These are phyloP conservation scores for Callospermophilus lateralis DNA, from an alignment of 2,113 vertebrate species.

Conservation along the genomic window DNA sequence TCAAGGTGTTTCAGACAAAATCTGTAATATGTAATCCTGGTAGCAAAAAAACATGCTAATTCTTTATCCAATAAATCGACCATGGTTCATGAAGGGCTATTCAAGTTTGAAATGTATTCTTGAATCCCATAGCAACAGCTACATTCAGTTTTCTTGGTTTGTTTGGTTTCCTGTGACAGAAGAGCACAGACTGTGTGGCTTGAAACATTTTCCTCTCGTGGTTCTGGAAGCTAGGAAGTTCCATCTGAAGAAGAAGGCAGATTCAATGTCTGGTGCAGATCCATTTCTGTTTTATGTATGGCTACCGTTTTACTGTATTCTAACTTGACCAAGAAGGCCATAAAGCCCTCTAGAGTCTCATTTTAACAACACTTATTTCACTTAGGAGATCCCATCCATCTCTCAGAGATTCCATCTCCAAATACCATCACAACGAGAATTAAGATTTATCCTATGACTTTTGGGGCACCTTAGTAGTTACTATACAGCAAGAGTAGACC, in stretches of 20 bases:
- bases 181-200: not conserved
- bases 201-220: not conserved
- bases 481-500: not conserved
- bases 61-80: not conserved
- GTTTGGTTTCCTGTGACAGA: not conserved
- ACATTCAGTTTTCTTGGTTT: not conserved
- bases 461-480: too few relatives aligned
- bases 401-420: not conserved
- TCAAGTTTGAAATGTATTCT: not conserved
- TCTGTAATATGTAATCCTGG: not conserved
- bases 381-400: too few relatives aligned
- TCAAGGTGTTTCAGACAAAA: not conserved
- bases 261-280: not conserved
- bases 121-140: too few relatives aligned
- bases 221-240: not conserved
- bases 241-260: not conserved
- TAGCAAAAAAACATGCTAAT: not conserved
- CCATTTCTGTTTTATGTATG: not conserved
- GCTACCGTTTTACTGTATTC: not conserved
- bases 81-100: not conserved
- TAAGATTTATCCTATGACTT: not conserved
- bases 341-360: not conserved
- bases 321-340: not conserved
- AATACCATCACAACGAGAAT: not conserved
- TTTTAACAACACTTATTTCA: not conserved